phyloP scores from a whole-genome alignment of 2,113 vertebrate species.

The Serinus canaria region DNA sequence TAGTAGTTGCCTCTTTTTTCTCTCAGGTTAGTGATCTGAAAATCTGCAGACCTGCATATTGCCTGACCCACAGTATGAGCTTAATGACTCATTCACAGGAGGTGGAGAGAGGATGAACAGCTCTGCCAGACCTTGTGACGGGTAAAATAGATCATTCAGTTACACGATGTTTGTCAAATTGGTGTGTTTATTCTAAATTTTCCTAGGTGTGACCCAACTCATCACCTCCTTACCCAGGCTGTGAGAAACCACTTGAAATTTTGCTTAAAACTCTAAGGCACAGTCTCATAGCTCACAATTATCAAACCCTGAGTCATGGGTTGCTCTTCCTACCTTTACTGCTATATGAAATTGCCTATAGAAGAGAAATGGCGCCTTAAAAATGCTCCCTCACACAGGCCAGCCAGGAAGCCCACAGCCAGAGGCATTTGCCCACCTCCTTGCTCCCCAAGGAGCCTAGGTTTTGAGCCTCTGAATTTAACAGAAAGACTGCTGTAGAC shows the following conservation, averaged over 20 bases:
- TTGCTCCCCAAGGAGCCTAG: background rate
- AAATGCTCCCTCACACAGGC: background rate
- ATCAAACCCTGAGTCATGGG: background rate
- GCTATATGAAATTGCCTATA: background rate
- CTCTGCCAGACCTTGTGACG: background rate
- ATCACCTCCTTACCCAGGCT: background rate
- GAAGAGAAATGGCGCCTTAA: background rate
- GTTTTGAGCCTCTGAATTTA: background rate
- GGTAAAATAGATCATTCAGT: background rate
- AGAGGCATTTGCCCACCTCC: background rate
- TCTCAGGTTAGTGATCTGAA: background rate
- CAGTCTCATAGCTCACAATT: background rate
- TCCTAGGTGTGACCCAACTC: background rate
- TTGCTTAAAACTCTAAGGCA: background rate
- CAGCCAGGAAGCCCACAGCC: background rate
- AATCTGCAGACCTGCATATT: background rate
- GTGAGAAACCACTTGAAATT: background rate
- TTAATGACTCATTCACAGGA: background rate
- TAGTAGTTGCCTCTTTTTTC: background rate
- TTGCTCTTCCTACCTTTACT: background rate
- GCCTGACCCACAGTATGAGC: background rate
- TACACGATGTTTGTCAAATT: background rate
- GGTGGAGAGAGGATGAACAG: background rate
- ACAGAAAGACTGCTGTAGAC: conserved; percentile 26
- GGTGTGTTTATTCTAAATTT: conserved; percentile 4